Evolutionary conservation across 2,888 invertebrate species (phyloP).

Genomic region (Trissonchulus sp.): DNA sequence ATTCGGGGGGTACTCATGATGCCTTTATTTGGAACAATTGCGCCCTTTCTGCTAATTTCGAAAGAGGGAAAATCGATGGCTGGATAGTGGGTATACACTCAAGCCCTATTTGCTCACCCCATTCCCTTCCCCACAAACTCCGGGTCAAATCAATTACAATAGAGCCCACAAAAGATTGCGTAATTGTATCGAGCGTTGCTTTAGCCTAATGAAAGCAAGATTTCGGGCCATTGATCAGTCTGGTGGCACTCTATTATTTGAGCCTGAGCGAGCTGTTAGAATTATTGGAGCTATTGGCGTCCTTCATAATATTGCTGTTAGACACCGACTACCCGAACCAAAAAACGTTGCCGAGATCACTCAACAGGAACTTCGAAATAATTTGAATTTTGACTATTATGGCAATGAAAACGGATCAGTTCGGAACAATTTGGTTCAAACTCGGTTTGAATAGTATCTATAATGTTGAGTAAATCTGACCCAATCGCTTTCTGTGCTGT

Average conservation of each 20-base stretch:
- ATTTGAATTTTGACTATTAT: no score
- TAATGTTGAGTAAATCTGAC: no score
- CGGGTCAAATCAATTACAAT: constrained; percentile 45
- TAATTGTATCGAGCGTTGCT: constrained; percentile 46
- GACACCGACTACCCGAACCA: not conserved
- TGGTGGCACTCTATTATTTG: not conserved
- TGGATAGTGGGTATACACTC: no score
- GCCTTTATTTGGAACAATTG: constrained; percentile 35
- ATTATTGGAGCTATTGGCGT: not conserved
- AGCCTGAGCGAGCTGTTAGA: not conserved
- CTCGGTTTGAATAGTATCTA: no score
- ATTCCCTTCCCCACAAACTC: constrained; percentile 38
- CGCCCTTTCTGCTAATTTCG: constrained; percentile 31
- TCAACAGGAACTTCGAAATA: no score
- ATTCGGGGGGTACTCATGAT: constrained; percentile 41
- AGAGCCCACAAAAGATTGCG: constrained; percentile 46
- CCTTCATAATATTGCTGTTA: constrained; percentile 18
- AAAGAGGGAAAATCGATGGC: constrained; percentile 29
- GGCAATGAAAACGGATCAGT: no score
- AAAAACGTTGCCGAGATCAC: no score
- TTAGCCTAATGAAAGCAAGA: constrained; percentile 45
- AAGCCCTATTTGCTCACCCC: constrained; percentile 46
- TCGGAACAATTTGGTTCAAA: no score
- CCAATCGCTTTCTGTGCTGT: no score
- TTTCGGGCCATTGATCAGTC: constrained; percentile 31